Evolutionary conservation across 1,140 invertebrate genomes (phyloP).

Genomic region (Triops cancriformis): DNA sequence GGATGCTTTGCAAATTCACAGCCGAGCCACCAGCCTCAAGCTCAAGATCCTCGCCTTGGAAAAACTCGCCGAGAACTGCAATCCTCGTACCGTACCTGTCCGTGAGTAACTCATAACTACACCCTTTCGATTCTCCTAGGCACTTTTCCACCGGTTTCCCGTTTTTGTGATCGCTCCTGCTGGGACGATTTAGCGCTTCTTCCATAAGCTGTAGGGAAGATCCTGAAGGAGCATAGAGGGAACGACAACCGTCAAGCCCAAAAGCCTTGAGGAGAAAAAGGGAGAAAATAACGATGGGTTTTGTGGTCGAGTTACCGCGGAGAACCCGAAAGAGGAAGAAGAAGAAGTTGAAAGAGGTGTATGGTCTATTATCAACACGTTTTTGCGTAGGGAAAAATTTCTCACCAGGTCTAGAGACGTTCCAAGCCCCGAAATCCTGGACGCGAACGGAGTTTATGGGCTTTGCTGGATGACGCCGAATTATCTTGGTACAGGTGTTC

Average conservation of each 20-base stretch:
- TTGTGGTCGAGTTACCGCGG: not conserved
- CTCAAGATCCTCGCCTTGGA: conserved; percentile 5
- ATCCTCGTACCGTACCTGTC: conserved; percentile 15
- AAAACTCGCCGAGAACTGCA: conserved; percentile 13
- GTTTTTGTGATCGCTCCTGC: not conserved
- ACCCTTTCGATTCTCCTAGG: not conserved
- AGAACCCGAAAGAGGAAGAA: not conserved
- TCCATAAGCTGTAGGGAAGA: not conserved
- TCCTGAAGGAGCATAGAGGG: not conserved
- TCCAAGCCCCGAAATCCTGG: not conserved
- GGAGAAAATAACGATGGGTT: conserved; percentile 8
- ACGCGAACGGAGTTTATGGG: not conserved
- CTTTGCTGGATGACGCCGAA: not conserved
- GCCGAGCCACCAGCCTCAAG: not conserved
- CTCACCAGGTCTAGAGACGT: not conserved
- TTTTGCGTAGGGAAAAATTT: not conserved
- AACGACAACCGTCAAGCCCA: not conserved
- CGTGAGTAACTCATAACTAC: conserved; percentile 12
- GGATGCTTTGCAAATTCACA: not conserved
- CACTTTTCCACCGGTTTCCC: not conserved
- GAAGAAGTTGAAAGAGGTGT: too few species aligned
- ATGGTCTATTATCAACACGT: not conserved
- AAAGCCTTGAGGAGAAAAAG: not conserved
- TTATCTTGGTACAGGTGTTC: not conserved
- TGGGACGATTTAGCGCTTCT: not conserved